Percentiles rank a stretch among this genome's conserved stretches.
These are phyloP conservation scores for Sarcophaga subvicina DNA, from an alignment of 2,888 invertebrate species.

Conservation along the genomic window DNA sequence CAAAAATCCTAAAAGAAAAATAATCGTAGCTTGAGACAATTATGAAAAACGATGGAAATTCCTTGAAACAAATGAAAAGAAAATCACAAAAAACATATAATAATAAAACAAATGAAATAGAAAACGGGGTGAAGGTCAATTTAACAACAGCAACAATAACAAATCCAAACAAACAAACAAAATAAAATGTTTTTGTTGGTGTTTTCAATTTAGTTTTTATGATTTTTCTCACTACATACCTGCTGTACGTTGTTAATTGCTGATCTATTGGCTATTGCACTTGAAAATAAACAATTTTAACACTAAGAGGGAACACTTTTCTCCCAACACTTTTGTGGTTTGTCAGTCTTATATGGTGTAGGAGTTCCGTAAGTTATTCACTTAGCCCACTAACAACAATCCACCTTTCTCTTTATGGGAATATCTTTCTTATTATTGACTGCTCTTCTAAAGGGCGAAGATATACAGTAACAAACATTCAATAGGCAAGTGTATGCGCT, in stretches of 20 bases:
- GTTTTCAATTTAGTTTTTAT: not conserved
- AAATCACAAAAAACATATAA: constrained; percentile 16
- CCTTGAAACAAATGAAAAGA: constrained; percentile 29
- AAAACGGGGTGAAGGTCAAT: constrained; percentile 65
- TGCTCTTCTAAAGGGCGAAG: not conserved
- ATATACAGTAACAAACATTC: not conserved
- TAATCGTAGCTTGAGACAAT: not conserved
- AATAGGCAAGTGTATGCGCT: constrained; percentile 5
- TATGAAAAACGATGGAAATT: constrained; percentile 29
- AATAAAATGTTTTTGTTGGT: not conserved
- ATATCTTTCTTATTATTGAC: not conserved
- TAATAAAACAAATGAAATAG: constrained; percentile 14
- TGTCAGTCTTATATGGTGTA: not conserved
- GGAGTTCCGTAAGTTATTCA: not conserved
- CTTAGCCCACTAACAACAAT: not conserved
- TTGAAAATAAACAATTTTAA: not conserved
- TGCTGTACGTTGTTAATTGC: not conserved
- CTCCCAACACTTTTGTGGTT: not conserved
- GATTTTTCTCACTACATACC: constrained; percentile 17
- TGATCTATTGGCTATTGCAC: not conserved
- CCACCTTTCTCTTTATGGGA: not conserved
- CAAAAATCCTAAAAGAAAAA: constrained; percentile 14
- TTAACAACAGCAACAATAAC: constrained; percentile 6
- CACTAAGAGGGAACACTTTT: not conserved
- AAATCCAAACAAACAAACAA: constrained; percentile 14